Base-by-base conservation (phyloP, 1,140 invertebrate species). In the Hycleus cichorii region DNA sequence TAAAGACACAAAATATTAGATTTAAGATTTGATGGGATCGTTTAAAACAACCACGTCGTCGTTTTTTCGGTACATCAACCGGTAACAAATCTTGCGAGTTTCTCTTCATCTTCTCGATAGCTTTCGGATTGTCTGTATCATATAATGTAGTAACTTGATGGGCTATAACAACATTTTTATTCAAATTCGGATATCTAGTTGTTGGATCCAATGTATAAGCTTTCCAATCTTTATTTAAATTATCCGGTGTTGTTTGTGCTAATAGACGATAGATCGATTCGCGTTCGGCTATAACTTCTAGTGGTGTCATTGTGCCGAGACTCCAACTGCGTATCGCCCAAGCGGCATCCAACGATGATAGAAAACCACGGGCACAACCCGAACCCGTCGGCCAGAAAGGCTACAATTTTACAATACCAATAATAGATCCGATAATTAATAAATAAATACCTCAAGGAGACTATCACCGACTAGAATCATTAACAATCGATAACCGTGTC, bases 321-420 rank as follows among this genome's bases (percentile, higher is more conserved):
- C 89, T 86, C 89, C 92, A 97, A 38, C 85, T 79, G 62, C 90
- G 82, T 43, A 98, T 87, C 62, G 94, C 91, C 94, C 96, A 99
- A 38, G 93, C 93, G 0, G 94, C 90, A 79, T 99, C 96, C 69
- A 98, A 82, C 3, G 91, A 93, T 46, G 93, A 93, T 0, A 99
- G 77, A 75, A 99, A 99, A 26, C 97, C 97, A 48, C 96, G 80
- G 0, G 95, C 96, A 78, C 95, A 98, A 3, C 97, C 97, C 25
- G 94, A 96, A 0, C 96, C 95, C 0, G 94, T 97, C 3, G 96
- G 95, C 96, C 96, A 98, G 75, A 98, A 98, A 0, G 94, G 95
- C 84, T 90, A 69, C 24, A 81, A 78, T 42, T 65, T 7, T 57
- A 67, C 10, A 39, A 25, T 25, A 55, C 44, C 4, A 53, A 47